Evolutionary conservation across 2,888 invertebrate genomes (phyloP), one percentile per base, ranked within the genome.

Genomic region (Hartigia nigra): DNA sequence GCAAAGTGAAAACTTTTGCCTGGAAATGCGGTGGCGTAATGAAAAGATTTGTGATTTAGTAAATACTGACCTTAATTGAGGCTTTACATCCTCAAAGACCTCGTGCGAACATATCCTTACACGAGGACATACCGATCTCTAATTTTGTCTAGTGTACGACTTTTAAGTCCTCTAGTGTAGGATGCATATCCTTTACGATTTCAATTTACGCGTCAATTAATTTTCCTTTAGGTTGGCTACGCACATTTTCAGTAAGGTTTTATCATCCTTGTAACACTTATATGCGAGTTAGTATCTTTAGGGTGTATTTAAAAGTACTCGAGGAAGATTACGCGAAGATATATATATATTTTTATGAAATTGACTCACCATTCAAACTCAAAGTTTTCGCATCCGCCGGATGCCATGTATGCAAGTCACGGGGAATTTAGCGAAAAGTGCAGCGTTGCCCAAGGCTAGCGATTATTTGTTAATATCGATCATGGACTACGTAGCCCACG

Each of bases 391-490:
- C 14, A 23, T 39, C 23, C 14, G 39, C 39, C 39, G 70, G 32
- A 31, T 31, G 31, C 31, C 31, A 12, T 12, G 70, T 74, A 79
- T 76, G 78, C 81, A 32, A 76, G 39, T 78, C 79, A 80, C 81
- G 80, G 79, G 76, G 36, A 74, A n/a, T 75, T 80, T 75, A 69
- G 76, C 77, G 74, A 78, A 81, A 78, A 79, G 77, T 35, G 77
- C 79, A 31, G 78, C 74, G 74, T 69, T 75, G 77, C 75, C 75
- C 31, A 70, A 12, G 78, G 70, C 70, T 70, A 2, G 75, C 32
- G 76, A 83, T 80, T 81, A 81, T 80, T 83, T 82, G 81, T 80
- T 82, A 79, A 82, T 81, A 78, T 83, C 81, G 80, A 80, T 78
- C 69, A 77, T 75, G 78, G 79, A 76, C 70, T 81, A 77, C 76